phyloP scores from a whole-genome alignment of 1,140 invertebrate species.

The Drosophila nikananu region DNA sequence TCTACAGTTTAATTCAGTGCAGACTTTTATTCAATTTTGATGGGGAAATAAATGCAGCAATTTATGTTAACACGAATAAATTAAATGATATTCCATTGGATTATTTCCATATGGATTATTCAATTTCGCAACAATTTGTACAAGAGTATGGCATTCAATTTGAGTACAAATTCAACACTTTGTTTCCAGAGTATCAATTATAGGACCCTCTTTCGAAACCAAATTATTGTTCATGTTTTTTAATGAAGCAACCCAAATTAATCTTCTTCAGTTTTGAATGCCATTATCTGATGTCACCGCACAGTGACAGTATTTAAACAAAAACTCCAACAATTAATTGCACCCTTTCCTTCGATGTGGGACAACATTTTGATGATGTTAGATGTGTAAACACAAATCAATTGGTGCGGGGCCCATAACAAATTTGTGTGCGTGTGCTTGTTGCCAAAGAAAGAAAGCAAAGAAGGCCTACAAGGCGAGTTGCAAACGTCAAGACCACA shows the following conservation, averaged over 20 bases:
- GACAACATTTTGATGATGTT: constrained; percentile 44
- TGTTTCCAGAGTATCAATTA: not conserved
- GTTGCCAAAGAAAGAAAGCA: constrained; percentile 35
- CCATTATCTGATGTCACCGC: constrained; percentile 44
- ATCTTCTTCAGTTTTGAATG: constrained; percentile 24
- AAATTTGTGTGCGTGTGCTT: constrained; percentile 15
- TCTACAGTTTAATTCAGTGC: not conserved
- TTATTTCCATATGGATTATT: not conserved
- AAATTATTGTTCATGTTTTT: not conserved
- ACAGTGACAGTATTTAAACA: constrained; percentile 32
- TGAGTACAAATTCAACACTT: not conserved
- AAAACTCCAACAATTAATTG: constrained; percentile 36
- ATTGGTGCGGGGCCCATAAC: constrained; percentile 30
- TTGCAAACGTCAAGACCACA: constrained; percentile 48
- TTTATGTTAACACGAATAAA: constrained; percentile 5
- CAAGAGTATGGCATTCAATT: not conserved
- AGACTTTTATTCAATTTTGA: not conserved
- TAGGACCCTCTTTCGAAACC: not conserved
- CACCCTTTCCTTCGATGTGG: constrained; percentile 20
- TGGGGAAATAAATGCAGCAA: not conserved
- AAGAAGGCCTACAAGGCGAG: constrained; percentile 35
- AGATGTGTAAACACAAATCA: constrained; percentile 55
- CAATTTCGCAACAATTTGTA: not conserved
- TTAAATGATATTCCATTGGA: not conserved
- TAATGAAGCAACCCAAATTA: constrained; percentile 6